Evolutionary conservation across 2,113 vertebrate genomes (phyloP), one percentile per base, ranked within the genome.

Genomic region (Coracopsis vasa): DNA sequence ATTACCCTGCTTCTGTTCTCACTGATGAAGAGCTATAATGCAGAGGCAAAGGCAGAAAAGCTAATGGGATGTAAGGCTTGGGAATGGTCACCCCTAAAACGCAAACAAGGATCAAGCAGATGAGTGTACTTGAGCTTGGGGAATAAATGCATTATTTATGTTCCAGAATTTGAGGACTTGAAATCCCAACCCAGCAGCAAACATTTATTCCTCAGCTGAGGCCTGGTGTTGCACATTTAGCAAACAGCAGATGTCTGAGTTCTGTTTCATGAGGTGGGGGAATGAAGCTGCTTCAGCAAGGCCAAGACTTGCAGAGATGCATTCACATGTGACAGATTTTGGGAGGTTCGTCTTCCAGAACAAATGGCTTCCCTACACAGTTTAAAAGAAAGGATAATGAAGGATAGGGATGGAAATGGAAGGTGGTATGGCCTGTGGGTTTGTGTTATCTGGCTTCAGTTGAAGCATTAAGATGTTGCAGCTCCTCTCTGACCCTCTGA

Each of bases 321-420:
- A 4, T 7, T 33, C 1, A 4, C 47, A 37, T 0, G 0, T 25
- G 18, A 23, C 48, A n/a, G 24, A 24, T 14, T 48, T 60, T 15
- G 16, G 8, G 56, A 25, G 27, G 17, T 70, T 80, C 44, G 54
- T 54, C 74, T 71, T 54, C 39, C 13, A 74, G 35, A 83, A 14
- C 6, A 60, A 41, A 58, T 2, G 2, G 15, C 15, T 39, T 81
- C 24, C 13, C 12, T 28, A 28, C 9, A 24, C 41, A 29, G 9
- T 50, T 67, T 62, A 24, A 61, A 50, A 41, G 64, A 81, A 89
- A 29, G 2, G 11, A 25, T 31, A 50, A 28, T 39, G 60, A 85
- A 72, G 33, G 21, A 39, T 13, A 44, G 15, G 5, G 35, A 29
- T 42, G 21, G 45, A 66, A 86, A 41, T 65, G 24, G n/a, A 75